phyloP scores from a whole-genome alignment of 2,113 vertebrate species.

The Felis catus region F.catus_Fca126_mat1.0 CM031423.1:34611501-34612000 shows the following conservation, averaged over 20 bases:
- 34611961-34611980: not conserved
- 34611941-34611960: not conserved
- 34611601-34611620: not conserved
- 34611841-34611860: not conserved
- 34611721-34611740: not conserved
- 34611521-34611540: not conserved
- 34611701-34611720: not conserved
- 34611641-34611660: not conserved
- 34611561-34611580: not conserved
- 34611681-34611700: not conserved
- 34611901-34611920: not conserved
- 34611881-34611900: not conserved
- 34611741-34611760: not conserved
- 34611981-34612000: not conserved
- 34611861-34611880: not conserved
- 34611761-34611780: not conserved
- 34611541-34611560: not conserved
- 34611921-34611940: not conserved
- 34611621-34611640: not conserved
- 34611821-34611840: not conserved
- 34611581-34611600: not conserved
- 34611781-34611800: not conserved
- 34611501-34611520: not conserved
- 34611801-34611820: not conserved
- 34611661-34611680: not conserved